Conservation (phyloP, 2,797 vertebrate genomes). For the Glyptemys insculpta region DNA sequence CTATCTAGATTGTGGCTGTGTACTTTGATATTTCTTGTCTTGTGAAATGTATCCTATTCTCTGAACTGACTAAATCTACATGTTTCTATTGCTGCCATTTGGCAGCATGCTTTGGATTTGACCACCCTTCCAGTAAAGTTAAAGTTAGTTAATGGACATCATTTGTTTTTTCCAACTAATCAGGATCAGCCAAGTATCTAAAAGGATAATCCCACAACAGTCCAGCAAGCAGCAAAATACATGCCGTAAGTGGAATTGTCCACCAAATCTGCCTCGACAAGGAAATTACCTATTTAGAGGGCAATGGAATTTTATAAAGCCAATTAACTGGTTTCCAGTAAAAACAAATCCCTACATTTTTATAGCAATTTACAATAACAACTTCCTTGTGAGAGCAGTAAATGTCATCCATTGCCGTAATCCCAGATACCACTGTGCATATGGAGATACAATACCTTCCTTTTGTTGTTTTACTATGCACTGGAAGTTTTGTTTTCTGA, state of each 20-base stretch:
- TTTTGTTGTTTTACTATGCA: not conserved
- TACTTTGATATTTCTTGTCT: not conserved
- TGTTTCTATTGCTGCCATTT: not conserved
- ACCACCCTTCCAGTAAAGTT: not conserved
- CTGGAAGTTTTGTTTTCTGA: not conserved
- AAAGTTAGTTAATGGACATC: not conserved
- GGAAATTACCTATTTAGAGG: not conserved
- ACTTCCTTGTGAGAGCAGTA: not conserved
- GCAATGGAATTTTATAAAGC: not conserved
- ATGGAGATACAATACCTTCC: no score
- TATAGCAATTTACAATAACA: not conserved
- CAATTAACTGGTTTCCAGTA: not conserved
- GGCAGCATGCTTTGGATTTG: not conserved
- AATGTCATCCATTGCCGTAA: not conserved
- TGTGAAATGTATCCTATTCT: not conserved
- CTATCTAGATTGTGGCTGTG: not conserved
- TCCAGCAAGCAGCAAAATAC: not conserved
- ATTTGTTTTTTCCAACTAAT: not conserved
- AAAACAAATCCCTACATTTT: not conserved
- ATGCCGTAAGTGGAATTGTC: not conserved
- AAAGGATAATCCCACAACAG: not conserved
- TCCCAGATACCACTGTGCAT: no score
- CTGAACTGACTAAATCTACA: not conserved
- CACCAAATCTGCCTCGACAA: not conserved
- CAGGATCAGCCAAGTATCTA: not conserved